Percentiles rank a stretch among this genome's conserved stretches.
phyloP scores from a whole-genome alignment of 1,140 invertebrate species.

The Cryptotermes secundus region DNA sequence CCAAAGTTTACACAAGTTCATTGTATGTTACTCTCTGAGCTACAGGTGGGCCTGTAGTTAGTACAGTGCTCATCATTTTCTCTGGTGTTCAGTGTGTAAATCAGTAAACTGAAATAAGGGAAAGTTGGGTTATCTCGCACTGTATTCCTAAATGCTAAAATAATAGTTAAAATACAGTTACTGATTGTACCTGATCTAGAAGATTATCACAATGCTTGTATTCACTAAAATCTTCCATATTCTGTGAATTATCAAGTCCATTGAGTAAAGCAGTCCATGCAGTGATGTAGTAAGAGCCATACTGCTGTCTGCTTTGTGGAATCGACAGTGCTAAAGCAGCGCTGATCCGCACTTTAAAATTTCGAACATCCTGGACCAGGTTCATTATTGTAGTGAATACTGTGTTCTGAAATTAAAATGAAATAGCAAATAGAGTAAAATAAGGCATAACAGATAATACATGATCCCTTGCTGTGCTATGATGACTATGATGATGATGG shows the following conservation, averaged over 20 bases:
- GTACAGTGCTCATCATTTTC: too few species aligned
- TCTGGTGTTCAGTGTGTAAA: too few species aligned
- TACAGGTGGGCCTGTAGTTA: too few species aligned
- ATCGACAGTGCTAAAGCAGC: conserved; percentile 72
- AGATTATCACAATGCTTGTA: conserved; percentile 77
- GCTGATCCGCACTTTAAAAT: conserved; percentile 78
- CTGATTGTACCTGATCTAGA: conserved; percentile 58
- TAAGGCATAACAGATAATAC: too few species aligned
- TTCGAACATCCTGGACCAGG: conserved; percentile 57
- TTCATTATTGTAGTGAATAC: conserved; percentile 53
- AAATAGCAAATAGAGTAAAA: not conserved
- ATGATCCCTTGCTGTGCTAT: too few species aligned
- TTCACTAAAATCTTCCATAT: conserved; percentile 75
- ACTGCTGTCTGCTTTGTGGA: conserved; percentile 55
- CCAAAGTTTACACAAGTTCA: too few species aligned
- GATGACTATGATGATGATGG: too few species aligned
- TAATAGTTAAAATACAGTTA: too few species aligned
- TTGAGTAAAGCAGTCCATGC: conserved; percentile 69
- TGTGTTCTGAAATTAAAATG: conserved; percentile 48
- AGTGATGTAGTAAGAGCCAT: conserved; percentile 58
- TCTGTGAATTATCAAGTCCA: conserved; percentile 70
- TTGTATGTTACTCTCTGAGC: too few species aligned
- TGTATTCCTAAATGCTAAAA: too few species aligned
- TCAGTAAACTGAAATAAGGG: too few species aligned
- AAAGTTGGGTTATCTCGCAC: too few species aligned